phyloP scores from a whole-genome alignment of 2,888 invertebrate species.

The Autographa pulchrina region DNA sequence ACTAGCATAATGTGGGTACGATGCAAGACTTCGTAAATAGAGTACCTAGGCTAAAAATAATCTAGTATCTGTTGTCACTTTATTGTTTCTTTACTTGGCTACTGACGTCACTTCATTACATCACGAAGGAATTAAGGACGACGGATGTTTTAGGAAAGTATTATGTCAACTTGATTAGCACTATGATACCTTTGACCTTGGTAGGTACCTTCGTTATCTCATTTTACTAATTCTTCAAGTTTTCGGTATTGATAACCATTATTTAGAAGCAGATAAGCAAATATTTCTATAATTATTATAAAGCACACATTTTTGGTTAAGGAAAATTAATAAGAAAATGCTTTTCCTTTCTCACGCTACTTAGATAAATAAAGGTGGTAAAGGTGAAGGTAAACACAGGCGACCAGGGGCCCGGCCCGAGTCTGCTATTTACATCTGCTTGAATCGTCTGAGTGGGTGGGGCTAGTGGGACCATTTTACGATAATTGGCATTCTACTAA shows the following conservation, averaged over 20 bases:
- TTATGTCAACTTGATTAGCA: not conserved
- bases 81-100: constrained; percentile 40
- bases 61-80: constrained; percentile 23
- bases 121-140: constrained; percentile 30
- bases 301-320: too few species aligned
- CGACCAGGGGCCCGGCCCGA: too few species aligned
- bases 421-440: too few species aligned
- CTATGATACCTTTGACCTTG: not conserved
- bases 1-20: not conserved
- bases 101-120: constrained; percentile 37
- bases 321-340: too few species aligned
- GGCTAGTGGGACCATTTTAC: too few species aligned
- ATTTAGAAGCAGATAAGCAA: not conserved
- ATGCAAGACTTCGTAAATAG: constrained; percentile 7
- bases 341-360: too few species aligned
- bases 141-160: not conserved
- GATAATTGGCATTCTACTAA: too few species aligned
- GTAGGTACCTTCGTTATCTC: not conserved
- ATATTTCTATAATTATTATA: not conserved
- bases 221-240: not conserved
- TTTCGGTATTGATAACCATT: not conserved
- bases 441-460: too few species aligned
- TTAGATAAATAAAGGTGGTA: too few species aligned
- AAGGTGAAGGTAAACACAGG: too few species aligned
- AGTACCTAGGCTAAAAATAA: constrained; percentile 39